Base-by-base conservation (phyloP, 2,888 invertebrate species). In the Esperia sulphurella region DNA sequence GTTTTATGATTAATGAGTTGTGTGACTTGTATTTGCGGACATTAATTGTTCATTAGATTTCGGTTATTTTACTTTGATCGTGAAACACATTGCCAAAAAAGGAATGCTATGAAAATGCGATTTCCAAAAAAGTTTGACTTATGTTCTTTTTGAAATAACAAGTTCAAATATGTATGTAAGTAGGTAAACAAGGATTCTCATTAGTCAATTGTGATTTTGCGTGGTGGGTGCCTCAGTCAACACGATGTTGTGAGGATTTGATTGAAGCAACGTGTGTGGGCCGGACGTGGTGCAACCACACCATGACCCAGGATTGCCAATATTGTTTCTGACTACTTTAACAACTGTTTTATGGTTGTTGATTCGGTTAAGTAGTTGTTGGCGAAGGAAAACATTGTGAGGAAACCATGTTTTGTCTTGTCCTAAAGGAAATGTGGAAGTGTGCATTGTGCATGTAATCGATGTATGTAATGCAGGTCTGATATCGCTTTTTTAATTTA, bases 321-420 rank as follows among this genome's bases (percentile, higher is more conserved):
- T 48, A 42, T 43, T 48, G 51, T 48, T 45, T 45, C 45, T 41
- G 21, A 21, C 33, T 41, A 12, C n/a, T 14, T 30, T 30, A 46
- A 41, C 41, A 30, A 50, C 41, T n/a, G 42, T 42, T 50, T 48
- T 41, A 50, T 38, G 41, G 21, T 10, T 45, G 48, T 50, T 48
- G 42, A 42, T 39, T 49, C 14, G 29, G 35, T 31, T 50, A 52
- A 54, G 51, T 52, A 45, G 42, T 45, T 50, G 41, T 38, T 28
- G 31, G 28, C 14, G 37, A 37, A 12, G 37, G 37, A 12, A 10
- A 37, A 37, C 37, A n/a, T 10, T 12, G 37, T 10, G n/a, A 35
- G 39, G 39, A 39, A 39, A 39, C 39, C 8, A 3, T 6, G 7
- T 21, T 21, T 21, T 21, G 21, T 21, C 5, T 13, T 39, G 14